Evolutionary conservation across 2,797 vertebrate genomes (phyloP), one percentile per base, ranked within the genome.

Genomic region (Sebastes iracundus): DNA sequence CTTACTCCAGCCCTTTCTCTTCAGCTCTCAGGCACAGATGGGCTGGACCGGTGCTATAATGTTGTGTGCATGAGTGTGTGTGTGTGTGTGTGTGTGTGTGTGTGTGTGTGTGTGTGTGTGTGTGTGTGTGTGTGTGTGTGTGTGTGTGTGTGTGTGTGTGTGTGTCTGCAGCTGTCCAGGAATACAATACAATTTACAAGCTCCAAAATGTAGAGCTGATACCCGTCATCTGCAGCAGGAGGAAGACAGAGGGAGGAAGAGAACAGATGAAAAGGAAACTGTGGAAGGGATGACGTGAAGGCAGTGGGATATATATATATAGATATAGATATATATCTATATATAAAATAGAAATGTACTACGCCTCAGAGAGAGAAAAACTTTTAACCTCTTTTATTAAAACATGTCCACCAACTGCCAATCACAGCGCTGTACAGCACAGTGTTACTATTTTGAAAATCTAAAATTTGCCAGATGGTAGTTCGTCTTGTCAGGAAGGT

Each of bases 1-100:
- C 42, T 46, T 46, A 46, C 65, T 76, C 28, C 32, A 49, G 72
- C 20, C 62, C 52, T 75, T 78, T 65, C 68, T 71, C 68, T 52
- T 80, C 80, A 79, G 73, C 6, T 65, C 63, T 81, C 77, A 72
- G 58, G 52, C 81, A 72, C 82, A 86, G 73, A 83, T 84, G 81
- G 73, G 68, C 42, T 27, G 2, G 64, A 32, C 18, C 3, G 42
- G 42, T 53, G 35, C 58, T 49, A 14, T 33, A 30, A 14, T 11
- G 38, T 64, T 30, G 23, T 5, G 6, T 49, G 64, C 7, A 28
- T 75, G 61, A 35, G 20, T 55, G 61, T 62, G 60, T 53, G n/a
- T 38, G 61, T 65, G n/a, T 55, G 62, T 55, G 61, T 59, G 22
- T 32, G 62, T 59, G 65, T 30, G 56, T 4, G 33, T 1, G 33